These are phyloP conservation scores for Aphaenogaster floridana DNA, from an alignment of 1,140 invertebrate species.

Conservation along the genomic window DNA sequence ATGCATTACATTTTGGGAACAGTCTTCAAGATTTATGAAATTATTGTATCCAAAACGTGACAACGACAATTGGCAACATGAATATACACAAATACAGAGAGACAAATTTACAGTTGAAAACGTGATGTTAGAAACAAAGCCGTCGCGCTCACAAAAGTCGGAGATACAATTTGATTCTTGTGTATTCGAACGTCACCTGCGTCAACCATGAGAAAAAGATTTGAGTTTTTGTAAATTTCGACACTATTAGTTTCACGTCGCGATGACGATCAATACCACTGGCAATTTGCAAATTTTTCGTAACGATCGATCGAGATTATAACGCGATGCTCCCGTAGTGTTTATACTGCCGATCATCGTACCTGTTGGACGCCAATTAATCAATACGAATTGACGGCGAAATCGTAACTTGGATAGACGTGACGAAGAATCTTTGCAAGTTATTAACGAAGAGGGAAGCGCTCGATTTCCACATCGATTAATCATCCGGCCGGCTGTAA, in stretches of 20 bases:
- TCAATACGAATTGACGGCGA: slow-evolving; percentile 42
- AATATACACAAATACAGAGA: not conserved
- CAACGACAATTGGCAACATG: not conserved
- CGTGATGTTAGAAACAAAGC: not conserved
- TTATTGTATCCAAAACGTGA: slow-evolving; percentile 1
- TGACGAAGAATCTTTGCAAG: slow-evolving; percentile 11
- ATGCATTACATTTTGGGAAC: not conserved
- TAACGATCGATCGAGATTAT: slow-evolving; percentile 20
- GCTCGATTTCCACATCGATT: slow-evolving; percentile 56
- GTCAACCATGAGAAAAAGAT: not conserved
- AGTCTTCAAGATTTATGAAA: not conserved
- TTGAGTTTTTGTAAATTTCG: not conserved
- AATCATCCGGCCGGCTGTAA: slow-evolving; percentile 64
- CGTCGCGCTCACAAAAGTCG: not conserved
- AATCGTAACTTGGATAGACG: slow-evolving; percentile 33
- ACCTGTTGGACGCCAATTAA: slow-evolving; percentile 75
- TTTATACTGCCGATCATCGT: slow-evolving; percentile 60
- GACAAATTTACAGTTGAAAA: slow-evolving; percentile 9
- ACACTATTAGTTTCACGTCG: not conserved
- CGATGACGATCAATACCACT: not conserved
- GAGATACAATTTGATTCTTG: not conserved
- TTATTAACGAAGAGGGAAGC: slow-evolving; percentile 46
- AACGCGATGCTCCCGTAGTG: not conserved
- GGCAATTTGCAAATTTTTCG: not conserved
- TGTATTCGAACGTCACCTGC: not conserved